Evolutionary conservation across 2,113 vertebrate genomes (phyloP).

Genomic region (Trogon surrucura): DNA sequence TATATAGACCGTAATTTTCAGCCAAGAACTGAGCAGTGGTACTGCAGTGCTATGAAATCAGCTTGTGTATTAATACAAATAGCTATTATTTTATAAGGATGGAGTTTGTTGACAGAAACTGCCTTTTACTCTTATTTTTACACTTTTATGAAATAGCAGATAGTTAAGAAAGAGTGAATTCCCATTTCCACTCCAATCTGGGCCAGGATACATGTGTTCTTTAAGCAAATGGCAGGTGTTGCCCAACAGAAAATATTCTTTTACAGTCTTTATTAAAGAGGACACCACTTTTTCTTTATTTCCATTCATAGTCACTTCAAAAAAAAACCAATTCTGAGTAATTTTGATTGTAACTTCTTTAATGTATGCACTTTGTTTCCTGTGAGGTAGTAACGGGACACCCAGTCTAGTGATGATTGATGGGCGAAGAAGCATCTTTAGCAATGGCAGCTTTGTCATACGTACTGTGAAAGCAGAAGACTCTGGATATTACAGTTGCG

Average conservation of each 20-base stretch:
- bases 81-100: neutral
- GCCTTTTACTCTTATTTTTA: neutral
- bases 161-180: neutral
- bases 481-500: constrained; percentile 96
- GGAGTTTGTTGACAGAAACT: neutral
- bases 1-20: neutral
- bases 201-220: neutral
- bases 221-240: neutral
- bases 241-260: neutral
- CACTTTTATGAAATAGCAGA: neutral
- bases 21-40: neutral
- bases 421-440: constrained; percentile 90
- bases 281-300: neutral
- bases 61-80: neutral
- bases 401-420: constrained; percentile 93
- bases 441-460: constrained; percentile 96
- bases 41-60: neutral
- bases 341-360: constrained; percentile 83
- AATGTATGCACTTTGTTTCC: constrained; percentile 84
- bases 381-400: constrained; percentile 93
- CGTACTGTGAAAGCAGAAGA: constrained; percentile 97
- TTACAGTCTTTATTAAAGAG: neutral
- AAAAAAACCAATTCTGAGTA: constrained; percentile 45
- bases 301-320: neutral
- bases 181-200: neutral